Evolutionary conservation across 2,888 invertebrate genomes (phyloP).

Genomic region (Aethes cnicana): DNA sequence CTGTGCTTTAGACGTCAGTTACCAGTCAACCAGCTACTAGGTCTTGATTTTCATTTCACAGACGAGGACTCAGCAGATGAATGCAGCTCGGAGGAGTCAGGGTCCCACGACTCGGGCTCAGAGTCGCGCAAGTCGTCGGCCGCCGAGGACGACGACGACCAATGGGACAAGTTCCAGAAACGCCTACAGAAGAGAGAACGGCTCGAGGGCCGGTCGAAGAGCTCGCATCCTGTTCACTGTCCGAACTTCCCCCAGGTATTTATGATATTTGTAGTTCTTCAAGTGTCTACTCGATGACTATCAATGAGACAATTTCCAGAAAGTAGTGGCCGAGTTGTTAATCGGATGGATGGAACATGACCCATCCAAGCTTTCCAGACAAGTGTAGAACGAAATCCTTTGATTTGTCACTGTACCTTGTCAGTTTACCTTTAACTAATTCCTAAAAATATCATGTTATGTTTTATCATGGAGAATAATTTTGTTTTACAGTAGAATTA

Average conservation of each 20-base stretch:
- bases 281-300: too few relatives aligned
- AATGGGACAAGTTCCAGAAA: constrained; percentile 97
- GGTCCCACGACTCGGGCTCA: constrained; percentile 70
- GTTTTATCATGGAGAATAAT: too few relatives aligned
- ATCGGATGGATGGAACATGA: too few relatives aligned
- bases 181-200: constrained; percentile 93
- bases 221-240: constrained; percentile 98
- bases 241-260: constrained; percentile 96
- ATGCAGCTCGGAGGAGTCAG: constrained; percentile 71
- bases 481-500: too few relatives aligned
- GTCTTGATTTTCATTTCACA: constrained; percentile 28
- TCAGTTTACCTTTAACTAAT: too few relatives aligned
- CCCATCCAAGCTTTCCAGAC: too few relatives aligned
- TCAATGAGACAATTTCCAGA: constrained; percentile 37
- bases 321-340: background rate
- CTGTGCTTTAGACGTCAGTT: too few relatives aligned
- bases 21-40: too few relatives aligned
- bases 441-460: too few relatives aligned
- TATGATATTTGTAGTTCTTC: too few relatives aligned
- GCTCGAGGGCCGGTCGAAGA: constrained; percentile 95
- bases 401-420: too few relatives aligned
- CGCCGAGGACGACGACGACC: constrained; percentile 89
- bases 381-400: too few relatives aligned
- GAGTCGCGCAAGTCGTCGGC: constrained; percentile 84
- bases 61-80: constrained; percentile 69